Base-by-base conservation (phyloP, 2,113 vertebrate species). In the Microcebus jonahi region DNA sequence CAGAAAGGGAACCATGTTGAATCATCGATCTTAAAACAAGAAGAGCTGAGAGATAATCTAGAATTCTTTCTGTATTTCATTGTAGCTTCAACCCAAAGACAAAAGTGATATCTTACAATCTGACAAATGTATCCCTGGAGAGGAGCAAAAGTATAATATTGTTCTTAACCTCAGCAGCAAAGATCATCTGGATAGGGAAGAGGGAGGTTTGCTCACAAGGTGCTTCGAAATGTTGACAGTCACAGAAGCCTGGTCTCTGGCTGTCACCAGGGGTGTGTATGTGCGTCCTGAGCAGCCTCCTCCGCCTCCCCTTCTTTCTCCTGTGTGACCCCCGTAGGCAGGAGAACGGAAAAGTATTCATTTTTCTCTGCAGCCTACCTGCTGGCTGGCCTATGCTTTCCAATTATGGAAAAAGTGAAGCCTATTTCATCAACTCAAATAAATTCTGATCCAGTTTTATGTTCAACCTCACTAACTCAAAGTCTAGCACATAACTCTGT, bases 391-490 rank as follows among this genome's bases (percentile, higher is more conserved):
- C 57, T 86, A 10, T 36, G 55, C 75, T 96, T 97, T 96, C 95
- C 73, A 94, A 88, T 96, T 95, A 79, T 88, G 79, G 93, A 77
- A 86, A 96, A 93, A 92, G 36, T 76, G 36, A 95, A 82, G 39
- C 25, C 55, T 94, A 1, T 93, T 94, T 94, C 29, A 92, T 97
- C 75, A 95, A 45, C 75, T 83, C 23, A 65, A 48, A 80, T 92
- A 68, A 70, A 84, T 91, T 89, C 93, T 80, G 50, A 88, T 67
- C 48, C 42, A 90, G 6, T 36, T 93, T 96, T 67, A 34, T 3
- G 5, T 90, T 93, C 75, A 93, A 0, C 59, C 25, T 90, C 50
- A 76, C 57, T 50, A 55, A 39, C 91, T 94, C 77, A 8, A 81
- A 96, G 67, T 79, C 81, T 27, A 77, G n/a, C 84, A 50, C 8